A percentile compares a stretch with the other conserved stretches of the same genome.
Evolutionary conservation across 2,113 vertebrate genomes (phyloP).

Genomic region (Mesoclemmys tuberculata): DNA sequence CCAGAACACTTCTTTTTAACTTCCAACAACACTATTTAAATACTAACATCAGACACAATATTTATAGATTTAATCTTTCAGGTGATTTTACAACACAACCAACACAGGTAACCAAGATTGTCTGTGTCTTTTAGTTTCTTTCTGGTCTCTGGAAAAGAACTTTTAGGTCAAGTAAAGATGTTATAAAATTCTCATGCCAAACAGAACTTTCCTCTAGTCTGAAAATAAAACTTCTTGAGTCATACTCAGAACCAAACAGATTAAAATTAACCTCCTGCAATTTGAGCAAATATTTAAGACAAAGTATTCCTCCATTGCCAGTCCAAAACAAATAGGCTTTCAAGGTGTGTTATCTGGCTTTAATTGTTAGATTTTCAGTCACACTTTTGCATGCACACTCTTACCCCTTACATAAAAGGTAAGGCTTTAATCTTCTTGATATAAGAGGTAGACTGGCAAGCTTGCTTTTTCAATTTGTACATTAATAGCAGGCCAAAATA

Average conservation of each 20-base stretch:
- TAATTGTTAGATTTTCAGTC: neutral
- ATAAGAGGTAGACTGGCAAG: neutral
- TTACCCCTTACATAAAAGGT: neutral
- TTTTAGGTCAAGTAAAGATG: neutral
- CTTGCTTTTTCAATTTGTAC: neutral
- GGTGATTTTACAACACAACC: slow-evolving; percentile 39
- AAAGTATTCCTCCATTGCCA: neutral
- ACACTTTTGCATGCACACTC: neutral
- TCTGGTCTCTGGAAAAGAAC: neutral
- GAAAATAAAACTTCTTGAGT: slow-evolving; percentile 23
- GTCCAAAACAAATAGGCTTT: neutral
- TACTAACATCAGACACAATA: slow-evolving; percentile 51
- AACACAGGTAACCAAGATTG: slow-evolving; percentile 23
- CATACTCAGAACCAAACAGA: neutral
- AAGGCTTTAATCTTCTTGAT: neutral
- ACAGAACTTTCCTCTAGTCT: neutral
- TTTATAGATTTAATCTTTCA: slow-evolving; percentile 53
- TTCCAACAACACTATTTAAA: slow-evolving; percentile 42
- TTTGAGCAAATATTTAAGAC: neutral
- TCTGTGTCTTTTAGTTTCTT: neutral
- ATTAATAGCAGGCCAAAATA: neutral
- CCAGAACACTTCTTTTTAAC: slow-evolving; percentile 5
- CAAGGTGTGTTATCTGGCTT: neutral
- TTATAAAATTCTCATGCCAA: neutral
- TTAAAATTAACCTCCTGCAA: neutral